phyloP scores from a whole-genome alignment of 2,888 invertebrate species.

The Conops quadrifasciatus region DNA sequence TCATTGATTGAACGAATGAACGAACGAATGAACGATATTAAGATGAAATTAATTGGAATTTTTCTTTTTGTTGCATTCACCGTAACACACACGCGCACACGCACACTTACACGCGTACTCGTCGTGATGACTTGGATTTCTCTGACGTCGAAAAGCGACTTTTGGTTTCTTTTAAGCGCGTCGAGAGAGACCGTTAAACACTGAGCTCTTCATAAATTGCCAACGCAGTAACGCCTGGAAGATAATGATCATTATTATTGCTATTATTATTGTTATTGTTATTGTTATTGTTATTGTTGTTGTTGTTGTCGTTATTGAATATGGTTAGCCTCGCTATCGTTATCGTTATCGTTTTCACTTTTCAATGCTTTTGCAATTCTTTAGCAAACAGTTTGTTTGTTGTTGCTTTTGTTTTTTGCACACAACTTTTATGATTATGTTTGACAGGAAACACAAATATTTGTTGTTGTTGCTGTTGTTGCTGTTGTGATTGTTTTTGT shows the following conservation, averaged over 20 bases:
- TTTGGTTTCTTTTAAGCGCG: too few species aligned
- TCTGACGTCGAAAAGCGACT: too few species aligned
- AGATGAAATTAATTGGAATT: slow-evolving; percentile 6
- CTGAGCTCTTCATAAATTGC: too few species aligned
- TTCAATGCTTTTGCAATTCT: too few species aligned
- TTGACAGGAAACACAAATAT: slow-evolving; percentile 25
- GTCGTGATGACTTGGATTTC: neutral
- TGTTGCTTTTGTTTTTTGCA: too few species aligned
- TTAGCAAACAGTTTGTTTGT: too few species aligned
- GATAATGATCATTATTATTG: slow-evolving; percentile 10
- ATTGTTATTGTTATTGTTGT: neutral
- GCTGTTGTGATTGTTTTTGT: slow-evolving; percentile 18
- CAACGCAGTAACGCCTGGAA: too few species aligned
- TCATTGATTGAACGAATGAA: too few species aligned
- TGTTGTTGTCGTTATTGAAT: slow-evolving; percentile 19
- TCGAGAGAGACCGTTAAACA: too few species aligned
- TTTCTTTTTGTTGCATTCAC: too few species aligned
- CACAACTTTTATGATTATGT: slow-evolving; percentile 12
- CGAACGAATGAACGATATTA: slow-evolving; percentile 4
- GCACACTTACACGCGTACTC: neutral
- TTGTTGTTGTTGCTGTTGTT: neutral
- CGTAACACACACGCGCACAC: neutral
- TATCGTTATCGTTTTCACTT: neutral
- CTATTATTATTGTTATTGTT: slow-evolving; percentile 24
- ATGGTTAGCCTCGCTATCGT: too few species aligned